Base-by-base conservation (phyloP, 2,113 vertebrate genomes). In the Upupa epops region DNA sequence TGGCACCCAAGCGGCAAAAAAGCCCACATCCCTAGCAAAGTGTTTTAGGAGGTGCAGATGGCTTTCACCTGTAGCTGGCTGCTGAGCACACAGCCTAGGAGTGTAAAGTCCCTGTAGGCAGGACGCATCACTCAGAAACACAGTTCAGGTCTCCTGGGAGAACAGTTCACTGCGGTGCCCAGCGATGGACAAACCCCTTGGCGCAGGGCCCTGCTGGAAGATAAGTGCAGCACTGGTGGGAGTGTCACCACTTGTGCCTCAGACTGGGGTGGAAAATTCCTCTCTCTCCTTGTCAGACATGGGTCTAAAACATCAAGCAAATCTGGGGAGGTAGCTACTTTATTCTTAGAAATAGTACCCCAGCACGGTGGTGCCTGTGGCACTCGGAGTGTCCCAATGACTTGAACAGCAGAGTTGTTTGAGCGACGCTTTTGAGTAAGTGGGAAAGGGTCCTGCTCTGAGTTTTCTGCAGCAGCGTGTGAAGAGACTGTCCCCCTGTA, bases 91-190 rank as follows among this genome's bases (percentile, higher is more conserved):
- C 13, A 75, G 61, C 13, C 22, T n/a, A 4, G 20, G 31, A 55
- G 28, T 13, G 46, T 40, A 64, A 91, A 75, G 78, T 17, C 15
- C 19, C 28, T n/a, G 17, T 34, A 68, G 86, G 21, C 10, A 3
- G 6, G 22, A 75, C 55, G 54, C 12, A 40, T 25, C n/a, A 21
- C 31, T 51, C 9, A 16, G 59, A 54, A 24, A 18, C 36, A 80
- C 31, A 28, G 16, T 51, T 17, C 21, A 31, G 32, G 7, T 55
- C 28, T 86, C 42, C 19, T 40, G 59, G 86, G 32, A 15, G 40
- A 64, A 34, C 1, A 36, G 21, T 18, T 81, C 45, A 45, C 36
- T 3, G 0, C 0, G 1, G 9, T 55, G n/a, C 40, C 51, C 2
- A 55, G 22, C 3, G 2, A 17, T 16, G 56, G 29, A 25, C 46